Base-by-base conservation (phyloP, 2,888 invertebrate species). In the Unio pictorum region DNA sequence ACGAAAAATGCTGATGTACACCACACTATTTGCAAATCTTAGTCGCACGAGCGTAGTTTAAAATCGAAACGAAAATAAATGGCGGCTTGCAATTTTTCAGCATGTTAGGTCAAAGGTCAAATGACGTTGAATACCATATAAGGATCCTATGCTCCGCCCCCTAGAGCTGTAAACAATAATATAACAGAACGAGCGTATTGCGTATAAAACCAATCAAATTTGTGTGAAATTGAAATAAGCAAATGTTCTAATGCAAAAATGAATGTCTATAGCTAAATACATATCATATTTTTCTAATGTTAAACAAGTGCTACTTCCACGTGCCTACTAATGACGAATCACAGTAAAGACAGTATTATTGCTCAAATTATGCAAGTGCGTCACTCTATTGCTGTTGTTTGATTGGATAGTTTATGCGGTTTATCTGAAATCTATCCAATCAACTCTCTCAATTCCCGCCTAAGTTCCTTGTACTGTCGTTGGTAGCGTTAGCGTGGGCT, bases 371-470 rank as follows among this genome's bases (percentile, higher is more conserved):
- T 80, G 75, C 75, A 78, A 73, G 68, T 66, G 74, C 74, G 76
- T 77, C 78, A 77, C 65, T 68, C 62, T 57, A 61, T 57, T 68
- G 58, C 30, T n/a, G 28, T n/a, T 34, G 23, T 65, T 64, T 78
- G 75, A 87, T 88, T 88, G 87, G 88, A 72, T 71, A 45, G 70
- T 72, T 74, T 80, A 72, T 79, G 80, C 80, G 81, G 78, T 73
- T 77, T 80, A 79, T 82, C 78, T 70, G 74, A 79, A 74, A 69
- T 73, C 62, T 76, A 68, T 72, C 88, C 87, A 88, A 88, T 88
- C 75, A 76, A 65, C 74, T 30, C 26, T 59, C 58, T 61, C 15
- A 23, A 64, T 68, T 72, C 69, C 55, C 56, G 61, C 68, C 74
- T 67, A 62, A 66, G 67, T 73, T 64, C 68, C 72, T 61, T 69